Evolutionary conservation across 2,888 invertebrate species (phyloP).

Genomic region (Apocheima hispidaria): DNA sequence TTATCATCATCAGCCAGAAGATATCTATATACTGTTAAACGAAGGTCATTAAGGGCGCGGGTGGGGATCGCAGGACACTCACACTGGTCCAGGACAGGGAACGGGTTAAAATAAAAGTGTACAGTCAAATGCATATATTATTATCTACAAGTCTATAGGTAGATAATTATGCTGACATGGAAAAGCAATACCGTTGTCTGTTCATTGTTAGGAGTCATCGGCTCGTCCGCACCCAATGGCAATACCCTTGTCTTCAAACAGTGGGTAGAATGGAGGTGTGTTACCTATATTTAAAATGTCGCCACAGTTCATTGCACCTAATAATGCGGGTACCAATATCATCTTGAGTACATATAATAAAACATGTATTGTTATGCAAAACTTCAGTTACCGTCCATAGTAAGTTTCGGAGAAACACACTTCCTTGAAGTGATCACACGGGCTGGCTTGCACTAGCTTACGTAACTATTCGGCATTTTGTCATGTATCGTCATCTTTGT

Average conservation of each 20-base stretch:
- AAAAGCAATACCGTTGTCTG: constrained; percentile 16
- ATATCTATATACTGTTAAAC: too few relatives aligned
- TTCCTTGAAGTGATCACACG: background rate
- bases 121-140: too few relatives aligned
- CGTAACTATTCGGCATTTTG: too few relatives aligned
- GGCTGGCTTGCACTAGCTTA: too few relatives aligned
- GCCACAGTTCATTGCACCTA: constrained; percentile 12
- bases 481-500: too few relatives aligned
- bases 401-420: background rate
- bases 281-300: background rate
- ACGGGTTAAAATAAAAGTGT: too few relatives aligned
- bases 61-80: too few relatives aligned
- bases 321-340: background rate
- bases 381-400: background rate
- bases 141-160: background rate
- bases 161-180: constrained; percentile 3
- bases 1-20: too few relatives aligned
- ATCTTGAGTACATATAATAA: background rate
- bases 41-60: too few relatives aligned
- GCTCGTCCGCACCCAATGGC: constrained; percentile 17
- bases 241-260: constrained; percentile 11
- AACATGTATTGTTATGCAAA: background rate
- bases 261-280: constrained; percentile 7
- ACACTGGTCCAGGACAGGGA: too few relatives aligned
- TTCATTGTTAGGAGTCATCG: constrained; percentile 27